Evolutionary conservation across 2,888 invertebrate species (phyloP), one percentile per base, ranked within the genome.

Genomic region (Nomada ruficornis): DNA sequence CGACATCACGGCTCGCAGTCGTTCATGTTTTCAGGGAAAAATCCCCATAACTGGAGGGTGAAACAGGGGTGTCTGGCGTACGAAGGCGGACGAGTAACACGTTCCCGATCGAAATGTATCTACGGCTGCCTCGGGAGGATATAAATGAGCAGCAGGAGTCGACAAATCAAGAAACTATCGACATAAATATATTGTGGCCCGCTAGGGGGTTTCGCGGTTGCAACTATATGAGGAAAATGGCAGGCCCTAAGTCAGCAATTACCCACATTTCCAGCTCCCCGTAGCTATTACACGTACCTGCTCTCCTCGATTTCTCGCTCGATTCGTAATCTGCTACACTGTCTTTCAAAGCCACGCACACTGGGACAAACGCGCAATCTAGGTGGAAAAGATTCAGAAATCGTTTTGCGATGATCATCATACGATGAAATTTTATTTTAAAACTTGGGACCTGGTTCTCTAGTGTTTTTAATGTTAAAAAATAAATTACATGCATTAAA

Each of bases 141-240:
- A 94, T 94, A 93, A 93, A 94, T 93, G 93, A 93, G 92, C 90
- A 89, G 89, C 90, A 89, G 89, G 88, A 92, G 93, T 93, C 93
- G 92, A 94, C 93, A 94, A 93, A 94, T 94, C 93, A 94, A 94
- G 93, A 93, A 93, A 94, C 93, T 94, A 94, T 94, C 93, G 93
- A 93, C 93, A 93, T 93, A 94, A 93, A 93, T 94, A 93, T 92
- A 93, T 94, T 93, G 93, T 91, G 91, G 92, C 92, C 85, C 93
- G 89, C 90, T 84, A 87, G 93, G 92, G 93, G 90, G 90, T 91
- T 91, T 89, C 86, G 80, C 83, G 86, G 85, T 85, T 83, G 82
- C 88, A 89, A 88, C 88, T 85, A 86, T 90, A 91, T 91, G 90
- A 92, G 91, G 89, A 88, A 91, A 91, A 91, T 91, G 91, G 90